These are phyloP conservation scores for Drosophila pectinifera DNA, from an alignment of 1,140 invertebrate genomes.

Conservation along the genomic window DNA sequence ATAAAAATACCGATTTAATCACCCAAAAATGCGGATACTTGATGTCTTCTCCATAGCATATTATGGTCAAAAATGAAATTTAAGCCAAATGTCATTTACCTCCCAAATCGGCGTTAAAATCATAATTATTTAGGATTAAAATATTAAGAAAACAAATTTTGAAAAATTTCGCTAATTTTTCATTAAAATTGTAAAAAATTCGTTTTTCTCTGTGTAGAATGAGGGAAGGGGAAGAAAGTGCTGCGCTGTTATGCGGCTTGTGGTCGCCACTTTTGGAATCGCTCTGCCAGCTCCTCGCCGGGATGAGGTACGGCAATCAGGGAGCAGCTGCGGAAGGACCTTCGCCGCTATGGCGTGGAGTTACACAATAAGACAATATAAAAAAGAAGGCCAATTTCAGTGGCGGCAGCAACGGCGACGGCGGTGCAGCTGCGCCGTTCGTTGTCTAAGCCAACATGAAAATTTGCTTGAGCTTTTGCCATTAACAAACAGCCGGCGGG, in stretches of 20 bases:
- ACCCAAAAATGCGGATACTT: too few relatives aligned
- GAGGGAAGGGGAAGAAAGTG: slow-evolving; percentile 15
- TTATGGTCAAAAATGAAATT: too few relatives aligned
- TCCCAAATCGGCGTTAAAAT: too few relatives aligned
- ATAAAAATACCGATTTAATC: too few relatives aligned
- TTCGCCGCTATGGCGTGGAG: slow-evolving; percentile 33
- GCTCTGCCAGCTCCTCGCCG: too few relatives aligned
- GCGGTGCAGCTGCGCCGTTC: slow-evolving; percentile 58
- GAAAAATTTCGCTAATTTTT: too few relatives aligned
- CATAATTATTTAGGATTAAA: too few relatives aligned
- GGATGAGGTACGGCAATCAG: background rate
- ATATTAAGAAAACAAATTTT: too few relatives aligned
- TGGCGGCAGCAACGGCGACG: slow-evolving; percentile 25
- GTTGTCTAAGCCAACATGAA: slow-evolving; percentile 60
- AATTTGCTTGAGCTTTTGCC: slow-evolving; percentile 52
- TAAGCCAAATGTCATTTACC: too few relatives aligned
- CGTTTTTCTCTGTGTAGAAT: background rate
- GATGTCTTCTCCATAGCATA: too few relatives aligned
- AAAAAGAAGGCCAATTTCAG: slow-evolving; percentile 70
- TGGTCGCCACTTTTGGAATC: slow-evolving; percentile 26
- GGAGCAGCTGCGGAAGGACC: background rate
- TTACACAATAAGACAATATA: slow-evolving; percentile 64
- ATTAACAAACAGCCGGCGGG: slow-evolving; percentile 64
- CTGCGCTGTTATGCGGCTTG: slow-evolving; percentile 53
- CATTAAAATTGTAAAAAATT: too few relatives aligned